These are phyloP conservation scores for Lucilia cuprina DNA, from an alignment of 1,140 invertebrate genomes.

Conservation along the genomic window DNA sequence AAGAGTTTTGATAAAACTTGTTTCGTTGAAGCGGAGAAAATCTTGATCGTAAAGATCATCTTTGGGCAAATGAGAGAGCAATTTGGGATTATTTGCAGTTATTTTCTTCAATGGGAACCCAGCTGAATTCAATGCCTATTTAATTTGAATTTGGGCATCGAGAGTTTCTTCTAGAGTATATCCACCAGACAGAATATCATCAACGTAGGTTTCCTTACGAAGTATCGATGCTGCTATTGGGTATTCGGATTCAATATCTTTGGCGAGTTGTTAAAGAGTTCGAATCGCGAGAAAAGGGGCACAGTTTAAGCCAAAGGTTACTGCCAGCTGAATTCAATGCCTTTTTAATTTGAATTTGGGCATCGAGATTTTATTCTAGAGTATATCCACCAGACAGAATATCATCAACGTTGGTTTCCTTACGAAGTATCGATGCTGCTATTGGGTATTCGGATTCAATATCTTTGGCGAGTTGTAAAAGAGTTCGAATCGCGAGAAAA, in stretches of 20 bases:
- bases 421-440: too few relatives aligned
- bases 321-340: background rate
- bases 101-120: background rate
- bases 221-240: too few relatives aligned
- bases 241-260: background rate
- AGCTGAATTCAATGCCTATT: background rate
- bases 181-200: too few relatives aligned
- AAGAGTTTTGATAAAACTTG: background rate
- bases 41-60: background rate
- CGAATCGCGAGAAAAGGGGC: background rate
- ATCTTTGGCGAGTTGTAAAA: background rate
- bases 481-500: background rate
- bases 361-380: background rate
- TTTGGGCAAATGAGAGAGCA: background rate
- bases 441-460: background rate
- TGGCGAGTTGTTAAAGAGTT: background rate
- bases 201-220: too few relatives aligned
- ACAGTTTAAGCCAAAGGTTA: background rate
- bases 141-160: too few relatives aligned
- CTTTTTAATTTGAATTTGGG: background rate
- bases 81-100: background rate
- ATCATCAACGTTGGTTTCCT: background rate
- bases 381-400: background rate
- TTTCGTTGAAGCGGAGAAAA: background rate
- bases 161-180: too few relatives aligned